Percentiles rank a stretch among this genome's conserved stretches.
Evolutionary conservation across 30 jellyfish, hydroid and myxozoan genomes (phyloP).

Genomic region (Nemopilema nomurai): DNA sequence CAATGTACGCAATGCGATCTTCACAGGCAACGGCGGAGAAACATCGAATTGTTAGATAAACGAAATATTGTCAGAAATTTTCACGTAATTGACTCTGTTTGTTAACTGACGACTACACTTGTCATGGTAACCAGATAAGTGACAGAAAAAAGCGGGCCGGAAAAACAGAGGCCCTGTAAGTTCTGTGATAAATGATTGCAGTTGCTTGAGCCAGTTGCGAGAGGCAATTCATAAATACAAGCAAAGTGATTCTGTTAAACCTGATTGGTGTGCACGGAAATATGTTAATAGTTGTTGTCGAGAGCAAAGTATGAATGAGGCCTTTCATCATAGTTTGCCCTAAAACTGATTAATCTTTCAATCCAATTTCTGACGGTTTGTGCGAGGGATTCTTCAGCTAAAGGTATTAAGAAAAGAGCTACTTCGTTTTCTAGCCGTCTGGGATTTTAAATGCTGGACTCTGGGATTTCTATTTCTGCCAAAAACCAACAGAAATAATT

Average conservation of each 20-base stretch:
- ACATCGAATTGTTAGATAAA: too few relatives aligned
- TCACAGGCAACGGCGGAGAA: too few relatives aligned
- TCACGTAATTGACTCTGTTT: background rate
- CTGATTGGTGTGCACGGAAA: conserved; percentile 20
- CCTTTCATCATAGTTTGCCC: conserved; percentile 10
- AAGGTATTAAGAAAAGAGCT: background rate
- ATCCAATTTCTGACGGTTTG: conserved; percentile 44
- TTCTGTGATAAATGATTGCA: background rate
- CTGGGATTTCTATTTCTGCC: background rate
- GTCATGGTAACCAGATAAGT: background rate
- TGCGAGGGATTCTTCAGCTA: background rate
- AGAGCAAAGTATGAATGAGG: conserved; percentile 29
- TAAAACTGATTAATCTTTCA: conserved; percentile 22
- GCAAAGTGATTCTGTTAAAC: conserved; percentile 1
- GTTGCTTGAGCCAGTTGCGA: background rate
- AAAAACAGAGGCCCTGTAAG: too few relatives aligned
- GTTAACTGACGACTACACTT: background rate
- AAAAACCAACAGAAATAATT: background rate
- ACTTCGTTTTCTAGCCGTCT: background rate
- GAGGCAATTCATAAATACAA: conserved; percentile 10
- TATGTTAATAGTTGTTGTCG: conserved; percentile 27
- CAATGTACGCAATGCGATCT: too few relatives aligned
- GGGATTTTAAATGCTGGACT: background rate
- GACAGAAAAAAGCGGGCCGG: background rate
- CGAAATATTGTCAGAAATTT: too few relatives aligned